Conservation (phyloP, 1,140 invertebrate species). For the Macrostomum lignano region DNA sequence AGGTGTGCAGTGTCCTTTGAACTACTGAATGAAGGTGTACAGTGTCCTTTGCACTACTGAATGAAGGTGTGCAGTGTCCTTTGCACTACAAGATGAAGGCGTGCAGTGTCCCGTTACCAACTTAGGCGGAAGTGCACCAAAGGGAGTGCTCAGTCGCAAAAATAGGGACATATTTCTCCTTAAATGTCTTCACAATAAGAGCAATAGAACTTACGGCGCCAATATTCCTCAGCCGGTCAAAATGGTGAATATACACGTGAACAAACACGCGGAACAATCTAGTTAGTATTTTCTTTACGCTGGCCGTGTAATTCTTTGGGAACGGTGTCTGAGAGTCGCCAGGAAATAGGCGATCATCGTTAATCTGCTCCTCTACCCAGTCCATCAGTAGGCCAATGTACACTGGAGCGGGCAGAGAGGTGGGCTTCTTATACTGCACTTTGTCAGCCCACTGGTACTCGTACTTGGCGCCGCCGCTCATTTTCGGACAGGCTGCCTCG, state of each 20-base stretch:
- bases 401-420: conserved; percentile 50
- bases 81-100: no score
- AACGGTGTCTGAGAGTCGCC: conserved; percentile 40
- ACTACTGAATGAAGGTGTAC: no score
- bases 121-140: no score
- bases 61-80: no score
- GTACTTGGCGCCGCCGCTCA: conserved; percentile 55
- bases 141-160: no score
- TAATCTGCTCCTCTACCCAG: conserved; percentile 71
- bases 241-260: conserved; percentile 86
- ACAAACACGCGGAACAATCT: conserved; percentile 72
- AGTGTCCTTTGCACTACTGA: no score
- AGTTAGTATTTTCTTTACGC: conserved; percentile 62
- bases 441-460: conserved; percentile 80
- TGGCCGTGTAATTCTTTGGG: conserved; percentile 47
- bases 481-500: conserved; percentile 53
- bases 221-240: conserved; percentile 56
- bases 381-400: conserved; percentile 68
- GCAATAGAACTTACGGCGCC: conserved; percentile 41
- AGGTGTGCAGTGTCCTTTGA: no score
- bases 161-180: no score
- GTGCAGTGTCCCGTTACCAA: no score
- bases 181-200: no score
- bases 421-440: conserved; percentile 54
- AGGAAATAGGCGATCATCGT: conserved; percentile 58